A percentile compares a stretch with the other conserved stretches of the same genome.
phyloP scores from a whole-genome alignment of 1,140 invertebrate species.

The Brachystomella parvula region DNA sequence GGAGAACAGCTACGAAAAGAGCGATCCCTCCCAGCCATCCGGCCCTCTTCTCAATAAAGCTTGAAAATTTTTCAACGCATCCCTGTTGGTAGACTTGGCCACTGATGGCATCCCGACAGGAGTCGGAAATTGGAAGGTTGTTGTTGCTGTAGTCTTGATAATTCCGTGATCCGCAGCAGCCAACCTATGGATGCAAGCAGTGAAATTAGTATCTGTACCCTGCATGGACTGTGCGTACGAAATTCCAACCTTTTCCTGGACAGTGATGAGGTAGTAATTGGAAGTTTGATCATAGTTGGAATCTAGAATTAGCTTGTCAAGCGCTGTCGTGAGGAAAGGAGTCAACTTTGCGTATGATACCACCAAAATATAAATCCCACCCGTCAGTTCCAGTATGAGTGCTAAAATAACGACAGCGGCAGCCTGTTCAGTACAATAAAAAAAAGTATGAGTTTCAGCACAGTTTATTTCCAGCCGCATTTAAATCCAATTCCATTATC shows the following conservation, averaged over 20 bases:
- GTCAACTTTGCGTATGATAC: constrained; percentile 68
- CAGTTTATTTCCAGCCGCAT: too few relatives aligned
- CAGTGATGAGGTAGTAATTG: constrained; percentile 57
- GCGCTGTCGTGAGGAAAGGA: constrained; percentile 58
- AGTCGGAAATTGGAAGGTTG: constrained; percentile 65
- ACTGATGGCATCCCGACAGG: constrained; percentile 74
- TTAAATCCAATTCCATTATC: too few relatives aligned
- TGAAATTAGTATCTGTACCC: constrained; percentile 20
- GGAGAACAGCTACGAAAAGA: constrained; percentile 60
- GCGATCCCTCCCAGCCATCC: constrained; percentile 72
- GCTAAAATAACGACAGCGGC: constrained; percentile 45
- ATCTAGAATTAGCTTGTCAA: constrained; percentile 62
- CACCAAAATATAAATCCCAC: constrained; percentile 65
- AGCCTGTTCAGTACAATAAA: constrained; percentile 15
- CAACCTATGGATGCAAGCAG: constrained; percentile 58
- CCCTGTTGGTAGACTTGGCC: constrained; percentile 80
- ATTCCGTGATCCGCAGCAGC: constrained; percentile 74
- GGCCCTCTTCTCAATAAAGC: constrained; percentile 72
- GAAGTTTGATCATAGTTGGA: constrained; percentile 54
- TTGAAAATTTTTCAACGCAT: constrained; percentile 73
- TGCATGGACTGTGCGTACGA: neutral
- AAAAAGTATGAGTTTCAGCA: neutral
- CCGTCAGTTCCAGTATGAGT: constrained; percentile 62
- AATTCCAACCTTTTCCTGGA: constrained; percentile 63
- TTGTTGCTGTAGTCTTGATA: constrained; percentile 67